Conservation (phyloP, 1,140 invertebrate genomes). For the Calliopsis andreniformis region DNA sequence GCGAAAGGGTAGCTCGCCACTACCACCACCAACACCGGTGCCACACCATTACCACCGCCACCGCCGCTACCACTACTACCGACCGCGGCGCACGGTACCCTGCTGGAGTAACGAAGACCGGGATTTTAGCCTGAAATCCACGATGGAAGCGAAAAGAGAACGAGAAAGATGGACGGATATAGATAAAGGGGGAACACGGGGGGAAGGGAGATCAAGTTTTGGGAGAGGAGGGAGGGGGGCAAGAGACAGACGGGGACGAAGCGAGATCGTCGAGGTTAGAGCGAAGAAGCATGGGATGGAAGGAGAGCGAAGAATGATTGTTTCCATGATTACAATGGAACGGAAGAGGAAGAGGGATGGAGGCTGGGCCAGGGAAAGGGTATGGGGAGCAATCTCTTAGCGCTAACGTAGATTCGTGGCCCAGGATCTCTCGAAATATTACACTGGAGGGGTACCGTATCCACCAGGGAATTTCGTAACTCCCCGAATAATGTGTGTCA, state of each 20-base stretch:
- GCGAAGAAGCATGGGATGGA: slow-evolving; percentile 51
- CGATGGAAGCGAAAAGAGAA: slow-evolving; percentile 51
- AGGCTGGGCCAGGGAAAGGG: slow-evolving; percentile 52
- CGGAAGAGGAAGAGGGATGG: slow-evolving; percentile 70
- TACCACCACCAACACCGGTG: neutral
- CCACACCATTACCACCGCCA: too few relatives aligned
- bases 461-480: slow-evolving; percentile 65
- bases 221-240: slow-evolving; percentile 35
- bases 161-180: slow-evolving; percentile 54
- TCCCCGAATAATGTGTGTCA: slow-evolving; percentile 66
- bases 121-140: slow-evolving; percentile 54
- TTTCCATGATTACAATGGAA: slow-evolving; percentile 81
- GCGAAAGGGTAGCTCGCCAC: slow-evolving; percentile 72
- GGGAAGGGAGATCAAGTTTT: slow-evolving; percentile 11
- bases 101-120: slow-evolving; percentile 63
- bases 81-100: slow-evolving; percentile 11
- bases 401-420: slow-evolving; percentile 78
- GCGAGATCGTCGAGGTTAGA: slow-evolving; percentile 43
- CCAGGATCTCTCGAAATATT: slow-evolving; percentile 78
- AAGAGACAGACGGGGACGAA: slow-evolving; percentile 48
- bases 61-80: too few relatives aligned
- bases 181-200: slow-evolving; percentile 18
- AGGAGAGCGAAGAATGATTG: slow-evolving; percentile 78
- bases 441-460: slow-evolving; percentile 66
- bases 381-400: slow-evolving; percentile 79